phyloP scores from a whole-genome alignment of 2,888 invertebrate genomes.

The Germaria angustata region DNA sequence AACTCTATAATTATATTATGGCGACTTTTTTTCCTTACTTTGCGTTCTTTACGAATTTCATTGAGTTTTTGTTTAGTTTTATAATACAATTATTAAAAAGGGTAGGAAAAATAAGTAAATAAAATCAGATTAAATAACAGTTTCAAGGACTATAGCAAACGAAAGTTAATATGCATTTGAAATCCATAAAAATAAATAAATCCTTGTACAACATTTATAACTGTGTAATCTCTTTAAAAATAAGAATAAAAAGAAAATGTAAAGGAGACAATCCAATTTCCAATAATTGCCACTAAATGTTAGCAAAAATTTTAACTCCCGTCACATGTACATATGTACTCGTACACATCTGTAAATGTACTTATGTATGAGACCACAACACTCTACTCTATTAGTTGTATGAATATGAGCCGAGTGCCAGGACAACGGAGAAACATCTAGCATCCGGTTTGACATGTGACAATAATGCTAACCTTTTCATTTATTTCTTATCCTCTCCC shows the following conservation, averaged over 20 bases:
- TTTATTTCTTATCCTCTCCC: neutral
- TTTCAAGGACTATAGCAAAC: conserved; percentile 19
- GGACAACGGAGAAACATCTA: conserved; percentile 23
- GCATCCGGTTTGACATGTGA: conserved; percentile 66
- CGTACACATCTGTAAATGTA: neutral
- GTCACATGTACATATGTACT: neutral
- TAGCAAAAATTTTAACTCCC: conserved; percentile 35
- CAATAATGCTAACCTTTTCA: conserved; percentile 55
- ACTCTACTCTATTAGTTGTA: conserved; percentile 7
- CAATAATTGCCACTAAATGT: conserved; percentile 50
- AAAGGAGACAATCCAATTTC: conserved; percentile 50
- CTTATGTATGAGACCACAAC: conserved; percentile 17
- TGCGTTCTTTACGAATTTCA: neutral
- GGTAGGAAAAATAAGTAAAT: conserved; percentile 27
- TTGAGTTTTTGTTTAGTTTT: conserved; percentile 27
- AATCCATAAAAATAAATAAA: neutral
- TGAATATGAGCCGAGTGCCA: neutral
- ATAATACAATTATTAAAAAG: conserved; percentile 60
- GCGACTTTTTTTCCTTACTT: conserved; percentile 41
- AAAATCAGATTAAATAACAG: conserved; percentile 30
- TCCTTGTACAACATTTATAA: conserved; percentile 50
- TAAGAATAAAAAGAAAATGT: neutral
- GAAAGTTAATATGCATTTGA: conserved; percentile 22
- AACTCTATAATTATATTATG: conserved; percentile 63
- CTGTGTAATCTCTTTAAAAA: conserved; percentile 28